Evolutionary conservation across 2,797 vertebrate species (phyloP), one percentile per base, ranked within the genome.

Genomic region (Triplophysa bombifrons): DNA sequence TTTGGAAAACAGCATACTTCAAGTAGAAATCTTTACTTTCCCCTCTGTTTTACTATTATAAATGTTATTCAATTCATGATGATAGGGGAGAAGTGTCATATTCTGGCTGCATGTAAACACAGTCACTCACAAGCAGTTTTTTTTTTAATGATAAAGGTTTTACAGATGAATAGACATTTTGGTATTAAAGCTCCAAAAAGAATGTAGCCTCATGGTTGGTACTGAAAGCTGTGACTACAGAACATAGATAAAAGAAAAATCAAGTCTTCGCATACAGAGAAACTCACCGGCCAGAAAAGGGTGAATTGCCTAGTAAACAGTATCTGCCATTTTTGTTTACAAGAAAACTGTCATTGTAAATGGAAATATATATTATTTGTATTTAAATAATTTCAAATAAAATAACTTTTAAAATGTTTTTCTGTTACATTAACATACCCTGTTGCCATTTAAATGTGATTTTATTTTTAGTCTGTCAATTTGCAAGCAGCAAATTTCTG

Each of bases 331-430:
- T 93, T 94, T 95, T 94, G 94, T 94, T 95, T 94, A 94, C 93
- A 95, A 94, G 94, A 94, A 92, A 94, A 92, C 93, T 95, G 91
- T 94, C 94, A 94, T 93, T 96, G 94, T 92, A 95, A 95, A 92
- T 94, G 91, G 93, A 95, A 91, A 93, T 93, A 95, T 91, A 89
- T 93, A 95, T 93, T 95, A 94, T 96, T 96, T 97, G 95, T 98
- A 96, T 95, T 95, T 94, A 93, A 94, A 87, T 95, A 95, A 94
- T 93, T 96, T 94, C 94, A 96, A 98, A 96, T 98, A 97, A 98
- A 98, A 93, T 84, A 91, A 92, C 87, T 93, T 92, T 94, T 92
- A 92, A 94, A 93, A 84, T 92, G 61, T 65, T 65, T 48, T 78
- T 83, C 56, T 77, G 60, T 60, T 61, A 76, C 22, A 58, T 27